Evolutionary conservation across 2,113 vertebrate species (phyloP).

Genomic region (Cyanoderma ruficeps): DNA sequence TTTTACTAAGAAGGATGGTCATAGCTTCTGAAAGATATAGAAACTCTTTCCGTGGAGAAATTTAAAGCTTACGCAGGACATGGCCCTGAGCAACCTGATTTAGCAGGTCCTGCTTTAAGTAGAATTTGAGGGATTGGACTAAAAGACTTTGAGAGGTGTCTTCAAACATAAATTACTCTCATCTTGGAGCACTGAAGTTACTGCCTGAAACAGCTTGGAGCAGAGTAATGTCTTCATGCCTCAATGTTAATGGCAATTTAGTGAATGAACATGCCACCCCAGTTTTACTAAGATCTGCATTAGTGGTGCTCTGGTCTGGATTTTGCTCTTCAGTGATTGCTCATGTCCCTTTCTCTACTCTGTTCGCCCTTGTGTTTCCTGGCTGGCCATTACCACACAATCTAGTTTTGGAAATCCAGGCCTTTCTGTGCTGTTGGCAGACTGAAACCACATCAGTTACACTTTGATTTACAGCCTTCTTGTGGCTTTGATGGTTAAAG

Average conservation of each 20-base stretch:
- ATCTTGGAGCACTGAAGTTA: background rate
- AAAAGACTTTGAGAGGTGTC: background rate
- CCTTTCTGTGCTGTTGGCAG: background rate
- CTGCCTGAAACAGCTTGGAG: background rate
- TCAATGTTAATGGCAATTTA: background rate
- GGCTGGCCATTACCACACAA: background rate
- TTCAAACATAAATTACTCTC: background rate
- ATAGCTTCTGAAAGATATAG: background rate
- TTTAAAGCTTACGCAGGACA: background rate
- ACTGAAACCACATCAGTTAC: background rate
- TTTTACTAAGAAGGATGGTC: background rate
- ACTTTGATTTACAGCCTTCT: background rate
- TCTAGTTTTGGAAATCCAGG: background rate
- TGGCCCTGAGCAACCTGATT: background rate
- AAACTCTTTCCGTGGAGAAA: background rate
- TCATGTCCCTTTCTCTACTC: background rate
- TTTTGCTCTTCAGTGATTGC: background rate
- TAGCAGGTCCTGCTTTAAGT: background rate
- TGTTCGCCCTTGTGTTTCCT: background rate
- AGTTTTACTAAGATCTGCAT: background rate
- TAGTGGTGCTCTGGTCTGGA: background rate
- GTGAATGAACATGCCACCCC: background rate
- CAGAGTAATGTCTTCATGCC: background rate
- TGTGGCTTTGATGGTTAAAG: background rate
- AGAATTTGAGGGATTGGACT: background rate